Evolutionary conservation across 2,888 invertebrate genomes (phyloP), one percentile per base, ranked within the genome.

Genomic region (Sycophila texana): DNA sequence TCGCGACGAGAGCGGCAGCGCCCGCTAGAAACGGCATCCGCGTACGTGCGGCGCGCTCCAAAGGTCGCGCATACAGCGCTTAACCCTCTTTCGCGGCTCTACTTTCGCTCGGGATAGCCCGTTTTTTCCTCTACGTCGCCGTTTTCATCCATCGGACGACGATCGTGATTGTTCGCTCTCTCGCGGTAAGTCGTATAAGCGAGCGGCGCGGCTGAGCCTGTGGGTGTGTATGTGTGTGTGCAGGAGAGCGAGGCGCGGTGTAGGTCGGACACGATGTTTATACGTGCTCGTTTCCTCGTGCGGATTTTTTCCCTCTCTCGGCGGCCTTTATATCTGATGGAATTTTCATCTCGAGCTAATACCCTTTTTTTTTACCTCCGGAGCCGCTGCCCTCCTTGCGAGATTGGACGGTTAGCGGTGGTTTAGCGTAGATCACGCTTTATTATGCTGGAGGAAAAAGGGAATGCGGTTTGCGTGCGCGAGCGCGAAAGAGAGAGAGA

Each of bases 341-440:
- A 74, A 78, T 78, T 74, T 78, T 74, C 78, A 74, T 78, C 78
- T 74, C 74, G 47, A 10, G 58, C 49, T 65, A 55, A 61, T 70
- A 53, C 39, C 55, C 53, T 63, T 73, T 66, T 77, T 66, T 58
- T 47, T 26, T 53, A 7, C 16, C 39, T 5, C 30, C 57, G 18
- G 7, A 47, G 49, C 20, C 47, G 66, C 26, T 26, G 30, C 72
- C 58, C 57, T n/a, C 51, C 58, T 72, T 58, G 66, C 53, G 66
- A 74, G 73, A 78, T 78, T 74, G 68, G 68, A 73, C 55, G 70
- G 57, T 20, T 55, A 63, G 63, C 16, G 22, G 61, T 30, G 49
- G 13, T 30, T 18, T 63, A 47, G 30, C 55, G 55, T 14, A 57
- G 55, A 77, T 77, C 71, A 65, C 71, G 66, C 72, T 78, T 67